Conservation (phyloP, 2,113 vertebrate genomes). For the Cochlearius cochlearius region DNA sequence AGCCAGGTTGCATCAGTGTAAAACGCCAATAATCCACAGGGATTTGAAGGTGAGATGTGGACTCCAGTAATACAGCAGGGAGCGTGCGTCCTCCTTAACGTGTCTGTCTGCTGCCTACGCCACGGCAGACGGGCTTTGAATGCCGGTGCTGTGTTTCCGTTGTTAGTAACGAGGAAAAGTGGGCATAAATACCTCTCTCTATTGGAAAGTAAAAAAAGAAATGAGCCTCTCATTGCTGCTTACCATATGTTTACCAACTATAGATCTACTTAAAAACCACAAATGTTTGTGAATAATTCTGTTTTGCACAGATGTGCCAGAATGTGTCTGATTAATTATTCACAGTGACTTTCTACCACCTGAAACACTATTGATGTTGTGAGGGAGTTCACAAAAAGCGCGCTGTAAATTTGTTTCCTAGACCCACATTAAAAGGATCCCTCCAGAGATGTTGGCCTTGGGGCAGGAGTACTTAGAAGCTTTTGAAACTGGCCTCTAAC, state of each 20-base stretch:
- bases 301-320: not conserved
- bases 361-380: not conserved
- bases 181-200: not conserved
- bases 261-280: not conserved
- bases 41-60: slow-evolving; percentile 87
- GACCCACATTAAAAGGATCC: not conserved
- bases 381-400: not conserved
- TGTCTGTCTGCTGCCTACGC: not conserved
- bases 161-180: not conserved
- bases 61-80: not conserved
- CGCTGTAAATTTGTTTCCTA: not conserved
- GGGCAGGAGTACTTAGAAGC: not conserved
- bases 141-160: not conserved
- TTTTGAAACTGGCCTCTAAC: not conserved
- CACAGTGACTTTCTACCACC: not conserved
- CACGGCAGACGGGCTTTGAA: not conserved
- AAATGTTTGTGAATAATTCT: not conserved
- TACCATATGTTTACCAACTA: slow-evolving; percentile 10
- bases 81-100: rapidly evolving
- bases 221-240: not conserved
- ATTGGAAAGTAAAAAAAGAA: not conserved
- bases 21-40: slow-evolving; percentile 91
- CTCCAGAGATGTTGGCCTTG: not conserved
- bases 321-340: not conserved
- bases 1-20: slow-evolving; percentile 92